These are phyloP conservation scores for Halichoeres trimaculatus DNA, from an alignment of 2,113 vertebrate genomes.

Conservation along the genomic window DNA sequence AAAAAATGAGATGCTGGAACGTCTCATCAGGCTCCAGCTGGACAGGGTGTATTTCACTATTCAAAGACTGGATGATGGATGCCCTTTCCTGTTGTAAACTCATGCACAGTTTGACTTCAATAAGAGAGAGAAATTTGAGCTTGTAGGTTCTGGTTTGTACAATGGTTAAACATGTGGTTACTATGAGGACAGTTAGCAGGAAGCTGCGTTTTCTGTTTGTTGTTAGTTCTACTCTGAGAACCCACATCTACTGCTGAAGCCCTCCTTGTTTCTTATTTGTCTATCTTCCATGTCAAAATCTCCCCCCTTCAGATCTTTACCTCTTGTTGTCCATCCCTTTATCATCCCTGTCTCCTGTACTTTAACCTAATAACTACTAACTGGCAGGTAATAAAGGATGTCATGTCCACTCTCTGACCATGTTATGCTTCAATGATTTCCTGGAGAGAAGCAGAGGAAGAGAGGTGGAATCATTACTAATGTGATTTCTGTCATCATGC, in stretches of 20 bases:
- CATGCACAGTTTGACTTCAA: conserved; percentile 11
- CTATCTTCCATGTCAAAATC: neutral
- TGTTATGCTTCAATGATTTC: conserved; percentile 50
- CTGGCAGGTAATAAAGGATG: conserved; percentile 44
- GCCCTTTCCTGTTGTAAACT: conserved; percentile 34
- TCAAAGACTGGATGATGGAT: conserved; percentile 24
- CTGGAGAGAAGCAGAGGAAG: neutral
- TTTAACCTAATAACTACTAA: conserved; percentile 49
- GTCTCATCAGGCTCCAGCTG: neutral
- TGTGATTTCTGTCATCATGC: conserved; percentile 38
- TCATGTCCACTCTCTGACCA: conserved; percentile 15
- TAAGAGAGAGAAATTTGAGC: conserved; percentile 37
- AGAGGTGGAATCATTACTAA: conserved; percentile 28
- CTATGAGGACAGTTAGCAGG: conserved; percentile 11
- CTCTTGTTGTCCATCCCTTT: neutral
- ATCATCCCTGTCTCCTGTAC: conserved; percentile 8
- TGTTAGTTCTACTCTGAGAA: conserved; percentile 28
- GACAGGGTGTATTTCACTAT: conserved; percentile 24
- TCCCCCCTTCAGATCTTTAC: neutral
- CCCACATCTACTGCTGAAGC: conserved; percentile 33
- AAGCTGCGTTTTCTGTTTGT: conserved; percentile 25
- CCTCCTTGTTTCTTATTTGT: neutral
- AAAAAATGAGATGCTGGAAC: neutral
- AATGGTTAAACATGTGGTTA: conserved; percentile 38
- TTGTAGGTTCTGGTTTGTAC: conserved; percentile 44